phyloP scores from a whole-genome alignment of 2,888 invertebrate species.

The Pteria penguin region DNA sequence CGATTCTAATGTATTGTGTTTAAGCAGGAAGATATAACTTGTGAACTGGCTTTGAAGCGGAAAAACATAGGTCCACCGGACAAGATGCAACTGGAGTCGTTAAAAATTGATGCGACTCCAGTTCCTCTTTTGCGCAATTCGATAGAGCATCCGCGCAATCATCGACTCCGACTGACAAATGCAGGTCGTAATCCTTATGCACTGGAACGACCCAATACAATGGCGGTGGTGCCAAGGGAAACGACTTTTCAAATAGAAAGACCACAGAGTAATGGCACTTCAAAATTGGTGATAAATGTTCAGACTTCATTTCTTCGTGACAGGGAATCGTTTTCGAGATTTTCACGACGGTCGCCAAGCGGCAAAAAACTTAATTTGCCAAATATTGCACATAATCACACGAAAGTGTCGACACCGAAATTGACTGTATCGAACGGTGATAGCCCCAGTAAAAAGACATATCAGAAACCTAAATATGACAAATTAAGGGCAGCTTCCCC shows the following conservation, averaged over 20 bases:
- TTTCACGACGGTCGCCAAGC: constrained; percentile 2
- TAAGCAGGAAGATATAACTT: no score
- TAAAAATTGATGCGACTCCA: constrained; percentile 33
- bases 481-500: constrained; percentile 31
- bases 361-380: constrained; percentile 4
- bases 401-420: constrained; percentile 18
- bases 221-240: constrained; percentile 23
- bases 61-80: not conserved
- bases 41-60: not conserved
- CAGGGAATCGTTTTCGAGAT: constrained; percentile 25
- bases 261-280: constrained; percentile 35
- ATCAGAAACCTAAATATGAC: constrained; percentile 20
- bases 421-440: constrained; percentile 8
- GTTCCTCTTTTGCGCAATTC: constrained; percentile 22
- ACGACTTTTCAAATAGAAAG: constrained; percentile 41
- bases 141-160: constrained; percentile 35
- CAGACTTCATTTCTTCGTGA: constrained; percentile 35
- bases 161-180: constrained; percentile 32
- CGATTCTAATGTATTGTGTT: no score
- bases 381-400: constrained; percentile 10
- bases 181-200: constrained; percentile 33
- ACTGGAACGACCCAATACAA: constrained; percentile 30
- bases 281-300: constrained; percentile 38
- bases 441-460: constrained; percentile 1
- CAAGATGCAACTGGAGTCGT: constrained; percentile 28